phyloP scores from a whole-genome alignment of 2,888 invertebrate genomes.

The Cantharis flavilabris region DNA sequence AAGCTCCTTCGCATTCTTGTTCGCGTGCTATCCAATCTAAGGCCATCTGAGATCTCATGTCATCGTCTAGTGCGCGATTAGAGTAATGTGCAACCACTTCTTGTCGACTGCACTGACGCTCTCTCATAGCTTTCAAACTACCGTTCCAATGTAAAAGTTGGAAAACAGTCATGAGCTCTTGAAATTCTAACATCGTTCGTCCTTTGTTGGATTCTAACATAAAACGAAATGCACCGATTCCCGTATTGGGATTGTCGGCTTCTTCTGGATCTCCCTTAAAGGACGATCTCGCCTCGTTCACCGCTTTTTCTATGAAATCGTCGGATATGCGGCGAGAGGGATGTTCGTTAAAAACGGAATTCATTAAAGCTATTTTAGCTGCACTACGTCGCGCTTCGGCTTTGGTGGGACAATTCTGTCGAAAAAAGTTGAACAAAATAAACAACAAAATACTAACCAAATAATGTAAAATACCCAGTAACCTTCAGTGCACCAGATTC shows the following conservation, averaged over 20 bases:
- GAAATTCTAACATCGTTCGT: constrained; percentile 93
- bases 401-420: constrained; percentile 89
- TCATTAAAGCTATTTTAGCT: constrained; percentile 95
- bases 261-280: constrained; percentile 69
- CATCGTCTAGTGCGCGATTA: constrained; percentile 88
- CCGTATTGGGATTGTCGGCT: constrained; percentile 71
- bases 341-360: constrained; percentile 95
- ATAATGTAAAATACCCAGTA: too few species aligned
- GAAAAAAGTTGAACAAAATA: not conserved
- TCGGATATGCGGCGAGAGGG: constrained; percentile 90
- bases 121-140: constrained; percentile 92
- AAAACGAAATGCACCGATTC: constrained; percentile 75
- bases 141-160: constrained; percentile 96
- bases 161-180: constrained; percentile 97
- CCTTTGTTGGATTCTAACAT: constrained; percentile 84
- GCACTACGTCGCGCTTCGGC: constrained; percentile 93
- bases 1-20: constrained; percentile 74
- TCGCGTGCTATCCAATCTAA: constrained; percentile 90
- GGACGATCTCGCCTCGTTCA: constrained; percentile 87
- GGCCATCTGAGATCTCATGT: constrained; percentile 96
- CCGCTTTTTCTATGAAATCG: constrained; percentile 92
- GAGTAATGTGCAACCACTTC: constrained; percentile 94
- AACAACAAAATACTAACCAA: not conserved
- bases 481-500: too few species aligned
- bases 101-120: constrained; percentile 91